These are phyloP conservation scores for Denticeps clupeoides DNA, from an alignment of 2,797 vertebrate species.

Conservation along the genomic window DNA sequence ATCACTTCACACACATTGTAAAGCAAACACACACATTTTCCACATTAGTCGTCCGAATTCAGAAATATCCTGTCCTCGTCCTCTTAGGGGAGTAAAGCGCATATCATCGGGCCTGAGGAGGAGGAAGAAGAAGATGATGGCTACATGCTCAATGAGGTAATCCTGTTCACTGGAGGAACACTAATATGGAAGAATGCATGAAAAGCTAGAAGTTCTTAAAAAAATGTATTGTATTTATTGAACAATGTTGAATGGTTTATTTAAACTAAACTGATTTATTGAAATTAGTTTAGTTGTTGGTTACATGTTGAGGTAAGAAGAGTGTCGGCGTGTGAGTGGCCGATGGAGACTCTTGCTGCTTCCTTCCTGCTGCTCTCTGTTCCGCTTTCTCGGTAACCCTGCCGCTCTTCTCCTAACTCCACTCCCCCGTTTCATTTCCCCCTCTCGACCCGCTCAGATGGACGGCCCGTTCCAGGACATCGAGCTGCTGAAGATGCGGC, in stretches of 20 bases:
- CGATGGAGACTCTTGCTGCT: not conserved
- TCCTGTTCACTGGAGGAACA: too few species aligned
- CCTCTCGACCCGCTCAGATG: conserved; percentile 38
- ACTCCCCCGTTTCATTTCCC: not conserved
- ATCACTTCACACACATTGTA: not conserved
- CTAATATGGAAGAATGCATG: too few species aligned
- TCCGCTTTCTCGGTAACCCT: not conserved
- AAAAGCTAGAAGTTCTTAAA: too few species aligned
- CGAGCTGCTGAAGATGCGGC: conserved; percentile 70
- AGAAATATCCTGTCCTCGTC: too few species aligned
- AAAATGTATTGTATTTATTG: too few species aligned
- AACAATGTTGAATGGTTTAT: too few species aligned
- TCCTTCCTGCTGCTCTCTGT: not conserved
- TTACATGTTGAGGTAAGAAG: too few species aligned
- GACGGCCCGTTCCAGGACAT: conserved; percentile 84
- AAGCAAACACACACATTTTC: not conserved
- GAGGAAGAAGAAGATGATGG: conserved; percentile 72
- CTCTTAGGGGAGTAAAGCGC: conserved; percentile 46
- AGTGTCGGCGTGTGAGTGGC: too few species aligned
- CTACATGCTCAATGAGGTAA: conserved; percentile 72
- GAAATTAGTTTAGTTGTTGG: too few species aligned
- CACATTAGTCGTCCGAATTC: too few species aligned
- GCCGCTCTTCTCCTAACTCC: not conserved
- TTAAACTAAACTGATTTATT: too few species aligned
- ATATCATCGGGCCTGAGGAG: conserved; percentile 85